Evolutionary conservation across 2,113 vertebrate genomes (phyloP).

Genomic region (Sialia sialis): DNA sequence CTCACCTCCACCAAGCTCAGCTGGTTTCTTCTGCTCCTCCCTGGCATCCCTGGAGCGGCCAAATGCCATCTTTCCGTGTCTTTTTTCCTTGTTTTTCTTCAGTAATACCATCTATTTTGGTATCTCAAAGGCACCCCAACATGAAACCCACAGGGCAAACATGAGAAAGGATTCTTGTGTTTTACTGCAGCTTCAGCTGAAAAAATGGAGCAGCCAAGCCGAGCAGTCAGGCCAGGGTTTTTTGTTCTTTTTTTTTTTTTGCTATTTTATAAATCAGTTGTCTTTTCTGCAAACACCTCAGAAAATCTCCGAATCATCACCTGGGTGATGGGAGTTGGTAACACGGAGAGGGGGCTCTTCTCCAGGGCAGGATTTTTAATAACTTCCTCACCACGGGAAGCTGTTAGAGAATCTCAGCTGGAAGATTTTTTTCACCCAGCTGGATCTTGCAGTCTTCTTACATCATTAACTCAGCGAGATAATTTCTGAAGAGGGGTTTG

Average conservation of each 20-base stretch:
- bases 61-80: accelerated
- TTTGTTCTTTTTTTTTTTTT: not conserved
- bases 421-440: conserved; percentile 3
- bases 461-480: conserved; percentile 10
- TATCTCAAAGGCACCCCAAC: not conserved
- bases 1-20: not conserved
- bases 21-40: not conserved
- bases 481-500: not conserved
- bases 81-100: too few relatives aligned
- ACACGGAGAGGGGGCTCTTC: not conserved
- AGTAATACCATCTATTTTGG: accelerated
- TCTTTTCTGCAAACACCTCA: not conserved
- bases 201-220: not conserved
- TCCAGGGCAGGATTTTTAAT: conserved; percentile 21
- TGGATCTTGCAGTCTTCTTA: conserved; percentile 22
- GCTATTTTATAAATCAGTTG: not conserved
- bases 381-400: not conserved
- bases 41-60: not conserved
- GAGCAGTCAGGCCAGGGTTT: not conserved
- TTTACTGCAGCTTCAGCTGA: not conserved
- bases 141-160: accelerated
- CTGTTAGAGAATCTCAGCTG: not conserved
- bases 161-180: accelerated
- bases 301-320: not conserved
- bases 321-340: not conserved